A percentile compares a stretch with the other conserved stretches of the same genome.
phyloP scores from a whole-genome alignment of 1,140 invertebrate species.

The Aradophagus sp. region DNA sequence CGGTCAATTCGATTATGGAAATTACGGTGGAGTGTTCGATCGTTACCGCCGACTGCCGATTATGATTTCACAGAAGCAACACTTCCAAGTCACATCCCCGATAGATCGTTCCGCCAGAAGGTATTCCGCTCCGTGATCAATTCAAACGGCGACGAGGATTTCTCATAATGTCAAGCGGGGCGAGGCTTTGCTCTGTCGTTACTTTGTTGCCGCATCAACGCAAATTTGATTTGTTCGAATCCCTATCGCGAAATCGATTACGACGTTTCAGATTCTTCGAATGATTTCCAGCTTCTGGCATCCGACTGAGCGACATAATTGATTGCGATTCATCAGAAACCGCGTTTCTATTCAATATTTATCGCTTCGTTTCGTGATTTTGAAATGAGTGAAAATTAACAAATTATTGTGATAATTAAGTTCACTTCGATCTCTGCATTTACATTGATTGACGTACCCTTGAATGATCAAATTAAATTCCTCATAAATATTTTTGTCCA shows the following conservation, averaged over 20 bases:
- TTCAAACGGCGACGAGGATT: constrained; percentile 38
- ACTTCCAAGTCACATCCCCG: constrained; percentile 28
- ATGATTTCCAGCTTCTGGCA: constrained; percentile 21
- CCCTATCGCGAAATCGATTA: constrained; percentile 15
- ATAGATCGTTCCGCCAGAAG: constrained; percentile 35
- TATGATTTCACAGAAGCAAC: constrained; percentile 51
- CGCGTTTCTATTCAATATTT: no score
- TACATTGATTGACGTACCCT: no score
- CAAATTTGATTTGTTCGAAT: constrained; percentile 33
- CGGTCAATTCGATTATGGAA: constrained; percentile 70
- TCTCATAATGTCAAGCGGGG: constrained; percentile 23
- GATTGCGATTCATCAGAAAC: no score
- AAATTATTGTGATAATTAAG: no score
- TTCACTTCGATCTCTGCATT: no score
- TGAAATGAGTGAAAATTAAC: no score
- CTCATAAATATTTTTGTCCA: no score
- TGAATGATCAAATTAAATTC: no score
- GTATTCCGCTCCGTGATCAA: constrained; percentile 21
- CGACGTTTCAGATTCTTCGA: constrained; percentile 33
- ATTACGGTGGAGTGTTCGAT: constrained; percentile 64
- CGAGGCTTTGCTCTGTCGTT: constrained; percentile 34
- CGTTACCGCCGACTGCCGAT: constrained; percentile 59
- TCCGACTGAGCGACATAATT: constrained; percentile 2
- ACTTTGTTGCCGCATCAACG: constrained; percentile 42
- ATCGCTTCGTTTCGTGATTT: neutral